phyloP scores from a whole-genome alignment of 2,797 vertebrate genomes.

The Hoplostethus atlanticus region DNA sequence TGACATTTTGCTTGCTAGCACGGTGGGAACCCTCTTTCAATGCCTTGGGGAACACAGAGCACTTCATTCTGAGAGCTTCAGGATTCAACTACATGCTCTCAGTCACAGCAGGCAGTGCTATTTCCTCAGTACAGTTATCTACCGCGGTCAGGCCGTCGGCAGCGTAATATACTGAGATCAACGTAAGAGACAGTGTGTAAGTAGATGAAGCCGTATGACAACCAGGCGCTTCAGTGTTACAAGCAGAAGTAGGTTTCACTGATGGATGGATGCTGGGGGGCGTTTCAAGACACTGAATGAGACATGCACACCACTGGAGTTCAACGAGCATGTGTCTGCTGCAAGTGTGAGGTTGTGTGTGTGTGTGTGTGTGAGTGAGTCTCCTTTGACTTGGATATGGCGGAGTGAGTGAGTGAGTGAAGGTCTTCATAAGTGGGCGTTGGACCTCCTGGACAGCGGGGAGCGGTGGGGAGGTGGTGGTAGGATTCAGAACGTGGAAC shows the following conservation, averaged over 20 bases:
- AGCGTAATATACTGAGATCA: conserved; percentile 47
- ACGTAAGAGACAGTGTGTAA: conserved; percentile 23
- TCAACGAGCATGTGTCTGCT: conserved; percentile 37
- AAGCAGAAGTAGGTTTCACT: conserved; percentile 47
- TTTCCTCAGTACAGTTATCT: conserved; percentile 51
- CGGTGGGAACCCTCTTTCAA: conserved; percentile 24
- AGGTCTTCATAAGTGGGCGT: conserved; percentile 18
- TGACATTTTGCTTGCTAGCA: conserved; percentile 39
- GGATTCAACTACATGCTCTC: conserved; percentile 49
- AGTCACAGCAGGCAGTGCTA: conserved; percentile 53
- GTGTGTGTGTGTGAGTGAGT: conserved; percentile 35
- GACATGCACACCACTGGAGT: conserved; percentile 69
- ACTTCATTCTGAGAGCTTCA: conserved; percentile 12
- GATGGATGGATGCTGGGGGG: conserved; percentile 22
- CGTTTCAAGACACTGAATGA: conserved; percentile 33
- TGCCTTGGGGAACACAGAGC: conserved; percentile 6
- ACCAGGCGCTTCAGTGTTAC: conserved; percentile 44
- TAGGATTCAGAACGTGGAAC: conserved; percentile 76
- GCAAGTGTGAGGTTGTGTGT: no score
- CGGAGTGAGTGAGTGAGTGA: background rate
- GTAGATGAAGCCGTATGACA: conserved; percentile 49
- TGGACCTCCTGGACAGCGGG: conserved; percentile 29
- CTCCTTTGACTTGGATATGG: conserved; percentile 23
- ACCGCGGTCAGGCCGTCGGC: conserved; percentile 46
- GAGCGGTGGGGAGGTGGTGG: conserved; percentile 14